Base-by-base conservation (phyloP, 2,797 vertebrate species). In the Poliocrania exsul region DNA sequence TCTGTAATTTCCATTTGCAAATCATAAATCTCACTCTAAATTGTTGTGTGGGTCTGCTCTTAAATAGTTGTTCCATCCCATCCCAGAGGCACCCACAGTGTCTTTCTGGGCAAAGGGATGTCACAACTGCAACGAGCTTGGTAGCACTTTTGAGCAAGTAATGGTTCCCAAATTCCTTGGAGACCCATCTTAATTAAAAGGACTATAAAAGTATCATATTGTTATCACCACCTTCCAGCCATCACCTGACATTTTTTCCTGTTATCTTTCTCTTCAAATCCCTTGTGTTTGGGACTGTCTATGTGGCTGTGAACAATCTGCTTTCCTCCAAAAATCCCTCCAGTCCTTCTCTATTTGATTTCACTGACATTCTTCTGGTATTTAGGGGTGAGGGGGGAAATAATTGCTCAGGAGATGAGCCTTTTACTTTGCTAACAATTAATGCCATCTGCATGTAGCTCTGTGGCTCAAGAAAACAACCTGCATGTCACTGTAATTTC, bases 1-100 rank as follows among this genome's bases (percentile, higher is more conserved):
- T 88, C 83, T 92, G n/a, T 90, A 72, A 96, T 95, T 96, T 71
- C 83, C 83, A 88, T 88, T 83, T 93, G 69, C 95, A 91, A 85
- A 77, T 92, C 47, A 58, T 12, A 54, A 58, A 82, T 58, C 88
- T 73, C 26, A 16, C 51, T 78, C 42, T 56, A 79, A 92, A 88
- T 73, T 49, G 74, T 5, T 66, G 80, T 9, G 38, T 83, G 57
- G 75, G 38, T 49, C 86, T 87, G 81, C 79, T 62, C 71, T 72
- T 50, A 58, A 86, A 51, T 54, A 69, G 19, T 8, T 66, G 46
- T 70, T 92, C 37, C 65, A 51, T 33, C 51, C 75, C 88, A 47
- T 65, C 62, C 79, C 79, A 91, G 78, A 49, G 74, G 81, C 88
- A 91, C 71, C 46, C 66, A 33, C 72, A 77, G n/a, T 51, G 20